Evolutionary conservation across 1,140 invertebrate species (phyloP), one percentile per base, ranked within the genome.

Genomic region (Bombus ignitus): DNA sequence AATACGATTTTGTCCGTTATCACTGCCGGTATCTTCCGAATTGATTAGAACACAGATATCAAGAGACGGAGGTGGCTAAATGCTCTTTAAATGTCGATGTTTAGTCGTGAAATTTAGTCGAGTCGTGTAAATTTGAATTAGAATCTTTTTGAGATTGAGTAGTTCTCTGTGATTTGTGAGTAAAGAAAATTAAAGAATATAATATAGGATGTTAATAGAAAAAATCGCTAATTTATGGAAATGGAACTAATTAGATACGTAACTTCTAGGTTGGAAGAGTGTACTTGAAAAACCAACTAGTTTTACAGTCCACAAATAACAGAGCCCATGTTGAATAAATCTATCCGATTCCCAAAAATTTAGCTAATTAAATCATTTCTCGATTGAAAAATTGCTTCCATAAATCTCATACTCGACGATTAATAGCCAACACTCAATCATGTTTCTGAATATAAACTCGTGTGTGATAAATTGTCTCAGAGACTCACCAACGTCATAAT

Each of bases 381-480:
- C 25, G 74, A 32, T 75, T 75, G 74, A 75, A 75, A 53, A 57
- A 76, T 59, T 59, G 35, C 35, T 53, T 28, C 53, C 53, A 76
- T 76, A 39, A 76, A 76, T 76, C 74, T 59, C 22, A n/a, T n/a
- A 28, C 12, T 32, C 74, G 53, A 18, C 39, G 74, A 76, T 76
- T 76, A 76, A 76, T 76, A 22, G 74, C 22, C 74, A n/a, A 76
- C 74, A 15, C 35, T 76, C 53, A 28, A 76, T 76, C 74, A 76
- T 39, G 35, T 37, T 59, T 59, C 53, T 18, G 35, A 35, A 59
- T 39, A 39, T 76, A 59, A 68, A 59, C 53, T 59, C 35, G 57
- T 18, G 53, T n/a, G 57, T 76, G 74, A 76, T 37, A 76, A 76
- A 76, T 47, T 37, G 47, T 57, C 25, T 13, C 9, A 10, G 12